Evolutionary conservation across 2,888 invertebrate genomes (phyloP).

Genomic region (Drosophila falleni): DNA sequence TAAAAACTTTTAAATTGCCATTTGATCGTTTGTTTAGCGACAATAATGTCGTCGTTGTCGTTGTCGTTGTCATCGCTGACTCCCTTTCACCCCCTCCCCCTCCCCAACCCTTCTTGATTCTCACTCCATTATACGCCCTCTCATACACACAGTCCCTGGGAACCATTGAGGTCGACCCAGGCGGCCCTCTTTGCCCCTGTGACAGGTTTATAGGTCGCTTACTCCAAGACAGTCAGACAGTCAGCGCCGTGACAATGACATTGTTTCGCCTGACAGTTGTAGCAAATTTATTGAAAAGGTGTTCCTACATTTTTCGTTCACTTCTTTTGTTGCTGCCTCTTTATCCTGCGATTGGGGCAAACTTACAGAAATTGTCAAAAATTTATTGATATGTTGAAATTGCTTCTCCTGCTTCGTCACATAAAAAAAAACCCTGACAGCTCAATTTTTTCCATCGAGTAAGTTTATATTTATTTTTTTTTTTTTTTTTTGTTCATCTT

Average conservation of each 20-base stretch:
- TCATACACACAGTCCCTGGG: constrained; percentile 20
- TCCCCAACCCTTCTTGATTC: background rate
- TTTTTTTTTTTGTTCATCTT: constrained; percentile 6
- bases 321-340: constrained; percentile 7
- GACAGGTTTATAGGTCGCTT: constrained; percentile 78
- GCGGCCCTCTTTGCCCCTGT: constrained; percentile 49
- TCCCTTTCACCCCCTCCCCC: constrained; percentile 18
- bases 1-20: constrained; percentile 84
- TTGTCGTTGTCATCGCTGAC: constrained; percentile 46
- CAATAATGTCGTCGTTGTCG: constrained; percentile 79
- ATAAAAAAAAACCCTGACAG: constrained; percentile 66
- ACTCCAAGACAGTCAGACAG: constrained; percentile 37
- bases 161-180: constrained; percentile 39
- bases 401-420: constrained; percentile 56
- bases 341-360: constrained; percentile 3
- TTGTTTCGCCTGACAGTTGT: constrained; percentile 81
- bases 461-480: constrained; percentile 19
- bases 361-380: constrained; percentile 70
- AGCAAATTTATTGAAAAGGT: constrained; percentile 81
- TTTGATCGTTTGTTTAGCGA: constrained; percentile 85
- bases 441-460: constrained; percentile 64
- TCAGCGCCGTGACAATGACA: constrained; percentile 77
- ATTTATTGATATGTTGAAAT: constrained; percentile 80
- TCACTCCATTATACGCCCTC: too few relatives aligned
- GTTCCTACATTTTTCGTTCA: constrained; percentile 51